Evolutionary conservation across 2,797 vertebrate species (phyloP), one percentile per base, ranked within the genome.

Genomic region (Myripristis murdjan): DNA sequence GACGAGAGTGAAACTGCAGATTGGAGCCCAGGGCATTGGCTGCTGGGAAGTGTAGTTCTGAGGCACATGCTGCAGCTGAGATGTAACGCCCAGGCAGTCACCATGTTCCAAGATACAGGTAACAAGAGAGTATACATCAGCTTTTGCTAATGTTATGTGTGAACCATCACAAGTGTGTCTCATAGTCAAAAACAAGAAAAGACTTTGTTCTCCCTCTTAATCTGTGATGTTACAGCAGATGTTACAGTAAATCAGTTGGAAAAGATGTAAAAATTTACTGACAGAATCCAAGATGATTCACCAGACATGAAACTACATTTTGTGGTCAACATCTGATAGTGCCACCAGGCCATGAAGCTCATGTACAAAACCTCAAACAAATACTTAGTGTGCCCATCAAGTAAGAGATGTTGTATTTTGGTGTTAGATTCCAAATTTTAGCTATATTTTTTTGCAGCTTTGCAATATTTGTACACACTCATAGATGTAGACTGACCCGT

Each of bases 1-100:
- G 20, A 82, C 18, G 69, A 80, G 54, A 73, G 18, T 59, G 64
- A 6, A 0, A 4, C 16, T 1, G 0, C 43, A 15, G 79, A 56
- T 1, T 73, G 82, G 81, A 83, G 70, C 70, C 67, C 86, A 2
- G 93, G 95, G 75, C 73, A 89, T 79, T 89, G 85, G 76, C 48
- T 89, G 22, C 74, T 98, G 88, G 97, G 96, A 89, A 92, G 94
- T 83, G 94, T 94, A 1, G 93, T 95, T 88, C 90, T 99, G 81
- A 96, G 94, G 48, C 98, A 99, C 28, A 2, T 97, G 81, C 80
- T 99, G 66, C 98, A 99, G 89, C 95, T 99, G 20, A 94, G 94
- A 12, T 98, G 97, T 73, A 99, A 99, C 0, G 95, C 96, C 4
- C 98, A 99, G 88, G 98, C 97, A 0, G 83, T 99, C 79, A 87